Evolutionary conservation across 1,140 invertebrate species (phyloP).

Genomic region (Acromyrmex echinatior): DNA sequence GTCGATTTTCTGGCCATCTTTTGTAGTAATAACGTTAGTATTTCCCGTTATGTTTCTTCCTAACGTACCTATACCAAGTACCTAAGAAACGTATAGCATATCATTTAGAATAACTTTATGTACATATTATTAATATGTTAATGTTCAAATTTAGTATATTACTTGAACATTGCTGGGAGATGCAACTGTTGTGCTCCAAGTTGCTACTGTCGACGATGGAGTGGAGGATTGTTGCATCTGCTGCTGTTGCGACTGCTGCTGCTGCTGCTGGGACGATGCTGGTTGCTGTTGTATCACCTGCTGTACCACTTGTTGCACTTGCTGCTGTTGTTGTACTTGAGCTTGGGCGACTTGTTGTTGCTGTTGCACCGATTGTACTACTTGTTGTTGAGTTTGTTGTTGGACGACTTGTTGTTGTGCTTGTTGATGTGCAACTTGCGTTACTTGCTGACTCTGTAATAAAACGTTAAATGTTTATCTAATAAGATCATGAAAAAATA

Average conservation of each 20-base stretch:
- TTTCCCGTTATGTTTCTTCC: conserved; percentile 77
- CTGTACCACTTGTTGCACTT: conserved; percentile 73
- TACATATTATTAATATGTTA: neutral
- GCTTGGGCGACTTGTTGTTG: conserved; percentile 84
- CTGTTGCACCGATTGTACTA: conserved; percentile 80
- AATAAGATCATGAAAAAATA: neutral
- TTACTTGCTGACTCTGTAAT: conserved; percentile 75
- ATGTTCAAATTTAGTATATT: conserved; percentile 12
- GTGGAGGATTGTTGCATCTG: conserved; percentile 83
- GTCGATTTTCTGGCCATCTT: conserved; percentile 86
- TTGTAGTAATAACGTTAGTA: conserved; percentile 82
- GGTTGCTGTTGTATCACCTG: conserved; percentile 80
- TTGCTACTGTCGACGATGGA: conserved; percentile 83
- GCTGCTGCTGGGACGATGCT: conserved; percentile 86
- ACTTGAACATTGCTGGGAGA: conserved; percentile 85
- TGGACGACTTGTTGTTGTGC: conserved; percentile 82
- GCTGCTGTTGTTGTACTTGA: conserved; percentile 83
- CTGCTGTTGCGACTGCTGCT: conserved; percentile 85
- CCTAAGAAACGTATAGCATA: conserved; percentile 70
- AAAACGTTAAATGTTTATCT: neutral
- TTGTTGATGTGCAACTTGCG: conserved; percentile 84
- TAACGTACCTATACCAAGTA: conserved; percentile 83
- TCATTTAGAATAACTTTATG: conserved; percentile 13
- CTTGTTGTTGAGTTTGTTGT: conserved; percentile 83
- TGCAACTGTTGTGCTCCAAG: conserved; percentile 83